Conservation (phyloP, 35 echinoderm and acorn worm species). For the Ptychodera flava region DNA sequence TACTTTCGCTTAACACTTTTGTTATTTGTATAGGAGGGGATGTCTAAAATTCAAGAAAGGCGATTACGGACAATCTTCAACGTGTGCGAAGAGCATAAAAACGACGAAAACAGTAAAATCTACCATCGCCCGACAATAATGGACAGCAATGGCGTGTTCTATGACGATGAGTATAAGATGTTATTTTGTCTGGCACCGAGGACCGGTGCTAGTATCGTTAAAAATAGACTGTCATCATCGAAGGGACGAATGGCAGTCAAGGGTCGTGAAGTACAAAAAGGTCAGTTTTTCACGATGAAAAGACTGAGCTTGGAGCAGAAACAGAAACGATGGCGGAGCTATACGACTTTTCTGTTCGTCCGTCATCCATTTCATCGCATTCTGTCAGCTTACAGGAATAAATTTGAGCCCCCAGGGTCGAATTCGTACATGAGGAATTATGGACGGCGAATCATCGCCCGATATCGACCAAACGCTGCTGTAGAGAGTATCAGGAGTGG, state of each 20-base stretch:
- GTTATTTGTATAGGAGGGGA: too few relatives aligned
- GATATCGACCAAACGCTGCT: slow-evolving; percentile 46
- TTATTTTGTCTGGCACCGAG: background rate
- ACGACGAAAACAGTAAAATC: background rate
- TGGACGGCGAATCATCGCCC: slow-evolving; percentile 42
- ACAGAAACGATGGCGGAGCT: slow-evolving; percentile 55
- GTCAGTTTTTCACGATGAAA: background rate
- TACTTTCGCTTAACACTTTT: too few relatives aligned
- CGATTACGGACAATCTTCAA: background rate
- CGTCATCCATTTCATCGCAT: slow-evolving; percentile 70
- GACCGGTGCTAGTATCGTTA: background rate
- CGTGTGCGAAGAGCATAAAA: background rate
- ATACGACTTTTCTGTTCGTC: slow-evolving; percentile 87
- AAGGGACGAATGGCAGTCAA: background rate
- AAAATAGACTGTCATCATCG: background rate
- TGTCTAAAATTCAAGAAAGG: background rate
- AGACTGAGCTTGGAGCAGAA: slow-evolving; percentile 28
- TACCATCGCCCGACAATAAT: background rate
- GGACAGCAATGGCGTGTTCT: background rate
- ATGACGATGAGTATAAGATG: background rate
- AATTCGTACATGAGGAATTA: slow-evolving; percentile 26
- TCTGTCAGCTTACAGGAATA: slow-evolving; percentile 81
- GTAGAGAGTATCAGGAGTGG: slow-evolving; percentile 32
- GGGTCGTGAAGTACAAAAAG: background rate
- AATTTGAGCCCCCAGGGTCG: slow-evolving; percentile 41